Conservation (phyloP, 2,888 invertebrate genomes). For the Hydropsyche betteni region DNA sequence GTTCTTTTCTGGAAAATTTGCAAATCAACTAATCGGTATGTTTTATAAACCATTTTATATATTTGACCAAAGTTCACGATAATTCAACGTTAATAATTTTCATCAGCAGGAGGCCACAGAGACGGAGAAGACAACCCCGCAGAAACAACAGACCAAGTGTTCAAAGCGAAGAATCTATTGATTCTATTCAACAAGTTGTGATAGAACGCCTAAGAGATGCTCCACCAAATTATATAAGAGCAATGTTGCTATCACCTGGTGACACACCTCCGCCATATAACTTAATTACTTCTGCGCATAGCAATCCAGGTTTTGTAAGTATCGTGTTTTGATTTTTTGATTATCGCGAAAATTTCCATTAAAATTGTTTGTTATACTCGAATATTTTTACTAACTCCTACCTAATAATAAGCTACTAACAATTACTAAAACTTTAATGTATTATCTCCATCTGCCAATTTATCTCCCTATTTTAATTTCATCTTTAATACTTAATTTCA, state of each 20-base stretch:
- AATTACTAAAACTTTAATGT: too few relatives aligned
- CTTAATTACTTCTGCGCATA: conserved; percentile 34
- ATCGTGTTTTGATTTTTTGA: too few relatives aligned
- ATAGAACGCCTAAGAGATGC: conserved; percentile 54
- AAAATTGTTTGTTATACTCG: too few relatives aligned
- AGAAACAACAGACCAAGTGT: conserved; percentile 30
- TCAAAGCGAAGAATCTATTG: conserved; percentile 45
- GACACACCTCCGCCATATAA: conserved; percentile 51
- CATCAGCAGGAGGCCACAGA: conserved; percentile 8
- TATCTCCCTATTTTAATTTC: too few relatives aligned
- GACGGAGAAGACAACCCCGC: neutral
- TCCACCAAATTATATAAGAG: conserved; percentile 56
- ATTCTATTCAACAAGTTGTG: conserved; percentile 53
- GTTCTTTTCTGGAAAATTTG: conserved; percentile 62
- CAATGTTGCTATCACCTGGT: conserved; percentile 53
- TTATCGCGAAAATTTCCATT: too few relatives aligned
- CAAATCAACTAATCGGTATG: conserved; percentile 59
- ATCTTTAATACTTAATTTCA: too few relatives aligned
- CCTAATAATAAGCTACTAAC: too few relatives aligned
- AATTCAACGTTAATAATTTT: neutral
- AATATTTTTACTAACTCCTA: too few relatives aligned
- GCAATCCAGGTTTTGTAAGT: conserved; percentile 49
- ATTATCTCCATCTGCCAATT: too few relatives aligned
- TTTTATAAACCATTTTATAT: neutral
- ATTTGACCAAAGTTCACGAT: neutral